phyloP scores from a whole-genome alignment of 2,797 vertebrate species.

The Sylvilagus floridanus region DNA sequence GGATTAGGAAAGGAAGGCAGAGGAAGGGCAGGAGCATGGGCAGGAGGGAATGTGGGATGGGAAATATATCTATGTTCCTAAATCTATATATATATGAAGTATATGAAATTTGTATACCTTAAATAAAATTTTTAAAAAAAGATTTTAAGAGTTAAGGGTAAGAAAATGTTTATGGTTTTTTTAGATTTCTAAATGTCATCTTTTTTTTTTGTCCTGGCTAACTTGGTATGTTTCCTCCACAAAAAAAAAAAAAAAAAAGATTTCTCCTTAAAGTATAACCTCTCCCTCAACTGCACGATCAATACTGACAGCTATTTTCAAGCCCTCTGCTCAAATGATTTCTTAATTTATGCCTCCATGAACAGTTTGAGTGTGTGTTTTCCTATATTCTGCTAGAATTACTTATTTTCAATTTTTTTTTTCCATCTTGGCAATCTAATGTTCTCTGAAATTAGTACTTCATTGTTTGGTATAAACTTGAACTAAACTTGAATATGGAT shows the following conservation, averaged over 20 bases:
- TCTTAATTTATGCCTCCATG: constrained; percentile 31
- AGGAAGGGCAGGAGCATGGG: too few species aligned
- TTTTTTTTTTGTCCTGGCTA: constrained; percentile 12
- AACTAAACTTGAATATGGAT: not conserved
- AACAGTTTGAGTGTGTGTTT: not conserved
- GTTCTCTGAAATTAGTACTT: constrained; percentile 19
- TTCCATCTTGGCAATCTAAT: constrained; percentile 1
- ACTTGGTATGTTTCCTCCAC: not conserved
- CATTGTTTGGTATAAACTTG: constrained; percentile 7
- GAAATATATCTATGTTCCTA: too few species aligned
- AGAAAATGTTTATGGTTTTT: not conserved
- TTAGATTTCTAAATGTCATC: constrained; percentile 2
- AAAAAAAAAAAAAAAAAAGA: not conserved
- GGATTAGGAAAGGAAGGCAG: too few species aligned
- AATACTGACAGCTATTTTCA: constrained; percentile 48
- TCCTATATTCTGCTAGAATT: not conserved
- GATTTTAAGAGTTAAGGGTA: not conserved
- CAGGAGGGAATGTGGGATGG: too few species aligned
- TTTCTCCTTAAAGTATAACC: constrained; percentile 19
- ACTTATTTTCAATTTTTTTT: not conserved
- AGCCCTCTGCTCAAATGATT: not conserved
- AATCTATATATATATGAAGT: too few species aligned
- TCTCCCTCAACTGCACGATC: constrained; percentile 21
- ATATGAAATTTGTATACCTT: too few species aligned
- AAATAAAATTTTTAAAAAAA: not conserved